Evolutionary conservation across 2,113 vertebrate genomes (phyloP).

Genomic region (Bostrychus sinensis): DNA sequence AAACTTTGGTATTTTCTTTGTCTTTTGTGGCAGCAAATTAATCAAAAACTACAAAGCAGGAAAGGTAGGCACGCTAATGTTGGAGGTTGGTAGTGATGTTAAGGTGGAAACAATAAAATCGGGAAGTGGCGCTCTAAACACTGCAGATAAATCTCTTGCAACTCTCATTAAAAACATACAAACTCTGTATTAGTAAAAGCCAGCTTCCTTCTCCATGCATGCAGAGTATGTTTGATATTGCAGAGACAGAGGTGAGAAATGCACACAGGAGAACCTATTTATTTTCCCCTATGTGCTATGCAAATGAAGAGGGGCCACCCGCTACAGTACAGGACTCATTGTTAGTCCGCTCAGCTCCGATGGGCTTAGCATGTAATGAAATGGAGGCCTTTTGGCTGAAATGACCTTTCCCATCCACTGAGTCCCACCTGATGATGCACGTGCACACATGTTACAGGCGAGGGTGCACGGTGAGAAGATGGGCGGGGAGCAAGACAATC

Average conservation of each 20-base stretch:
- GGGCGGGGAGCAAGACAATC: constrained; percentile 30
- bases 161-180: constrained; percentile 22
- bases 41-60: too few species aligned
- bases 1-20: too few species aligned
- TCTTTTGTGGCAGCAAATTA: too few species aligned
- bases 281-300: constrained; percentile 58
- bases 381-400: constrained; percentile 64
- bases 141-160: constrained; percentile 41
- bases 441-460: constrained; percentile 31
- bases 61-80: too few species aligned
- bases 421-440: constrained; percentile 52
- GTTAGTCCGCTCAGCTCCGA: constrained; percentile 64
- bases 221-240: constrained; percentile 49
- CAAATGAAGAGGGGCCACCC: constrained; percentile 55
- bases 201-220: constrained; percentile 29
- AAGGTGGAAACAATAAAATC: constrained; percentile 18
- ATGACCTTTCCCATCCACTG: constrained; percentile 72
- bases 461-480: constrained; percentile 22
- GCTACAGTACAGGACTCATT: constrained; percentile 67
- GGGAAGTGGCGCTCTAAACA: constrained; percentile 52
- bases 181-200: constrained; percentile 29
- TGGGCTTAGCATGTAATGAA: constrained; percentile 73
- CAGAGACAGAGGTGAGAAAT: constrained; percentile 53
- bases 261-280: constrained; percentile 56
- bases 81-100: neutral